These are phyloP conservation scores for Conchocele bisecta DNA, from an alignment of 2,888 invertebrate species.

Conservation along the genomic window DNA sequence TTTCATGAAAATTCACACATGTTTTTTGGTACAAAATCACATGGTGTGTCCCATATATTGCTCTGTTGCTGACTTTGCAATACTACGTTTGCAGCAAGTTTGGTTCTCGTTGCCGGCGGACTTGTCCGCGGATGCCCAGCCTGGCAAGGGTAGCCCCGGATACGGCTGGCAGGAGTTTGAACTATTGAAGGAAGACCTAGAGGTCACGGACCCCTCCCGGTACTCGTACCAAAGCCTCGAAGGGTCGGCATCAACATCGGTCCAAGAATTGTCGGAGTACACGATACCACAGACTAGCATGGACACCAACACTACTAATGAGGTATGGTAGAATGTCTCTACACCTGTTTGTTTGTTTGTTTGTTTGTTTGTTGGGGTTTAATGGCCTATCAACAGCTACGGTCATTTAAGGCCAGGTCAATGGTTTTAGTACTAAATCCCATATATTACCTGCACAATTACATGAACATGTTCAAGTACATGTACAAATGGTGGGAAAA, in stretches of 20 bases:
- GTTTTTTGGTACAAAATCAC: too few relatives aligned
- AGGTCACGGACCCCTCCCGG: slow-evolving; percentile 17
- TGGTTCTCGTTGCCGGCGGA: slow-evolving; percentile 54
- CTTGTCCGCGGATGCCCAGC: slow-evolving; percentile 28
- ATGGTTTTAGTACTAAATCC: too few relatives aligned
- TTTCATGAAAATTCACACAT: too few relatives aligned
- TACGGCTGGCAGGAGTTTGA: slow-evolving; percentile 32
- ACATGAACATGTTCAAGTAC: too few relatives aligned
- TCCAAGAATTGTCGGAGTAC: not conserved
- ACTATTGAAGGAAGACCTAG: slow-evolving; percentile 10
- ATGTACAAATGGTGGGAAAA: too few relatives aligned
- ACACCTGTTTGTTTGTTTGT: too few relatives aligned
- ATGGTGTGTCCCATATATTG: too few relatives aligned
- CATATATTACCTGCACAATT: too few relatives aligned
- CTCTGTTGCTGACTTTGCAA: too few relatives aligned
- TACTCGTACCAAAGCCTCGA: not conserved
- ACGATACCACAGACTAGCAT: slow-evolving; percentile 11
- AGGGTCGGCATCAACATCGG: not conserved
- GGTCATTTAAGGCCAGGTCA: too few relatives aligned
- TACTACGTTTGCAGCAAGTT: slow-evolving; percentile 26
- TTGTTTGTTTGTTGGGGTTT: too few relatives aligned
- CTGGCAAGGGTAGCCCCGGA: slow-evolving; percentile 8
- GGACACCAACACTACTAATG: slow-evolving; percentile 28
- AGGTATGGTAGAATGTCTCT: slow-evolving; percentile 5
- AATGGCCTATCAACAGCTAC: too few relatives aligned